Conservation (phyloP, 2,113 vertebrate species). For the Tamias sibiricus region DNA sequence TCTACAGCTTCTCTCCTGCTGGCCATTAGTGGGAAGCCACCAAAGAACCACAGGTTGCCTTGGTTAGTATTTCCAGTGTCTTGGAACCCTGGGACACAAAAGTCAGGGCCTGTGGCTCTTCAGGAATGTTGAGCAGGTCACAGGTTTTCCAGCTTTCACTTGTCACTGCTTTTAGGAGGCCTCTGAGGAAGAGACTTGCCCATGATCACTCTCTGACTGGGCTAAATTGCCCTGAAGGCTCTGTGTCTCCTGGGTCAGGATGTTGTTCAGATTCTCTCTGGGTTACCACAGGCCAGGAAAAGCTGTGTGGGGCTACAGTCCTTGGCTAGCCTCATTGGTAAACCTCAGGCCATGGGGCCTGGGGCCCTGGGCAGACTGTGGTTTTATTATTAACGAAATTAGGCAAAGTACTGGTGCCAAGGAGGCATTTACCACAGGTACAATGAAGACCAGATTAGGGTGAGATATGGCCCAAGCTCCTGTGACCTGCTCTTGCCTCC, state of each 20-base stretch:
- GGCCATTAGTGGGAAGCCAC: not conserved
- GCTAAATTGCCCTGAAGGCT: not conserved
- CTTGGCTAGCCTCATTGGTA: not conserved
- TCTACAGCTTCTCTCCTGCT: not conserved
- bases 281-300: not conserved
- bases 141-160: not conserved
- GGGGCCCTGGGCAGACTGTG: not conserved
- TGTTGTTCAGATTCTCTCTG: not conserved
- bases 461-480: not conserved
- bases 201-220: not conserved
- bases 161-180: not conserved
- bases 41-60: not conserved
- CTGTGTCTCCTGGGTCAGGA: not conserved
- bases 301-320: not conserved
- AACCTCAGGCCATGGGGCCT: not conserved
- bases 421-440: not conserved
- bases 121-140: not conserved
- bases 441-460: not conserved
- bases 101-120: not conserved
- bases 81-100: not conserved
- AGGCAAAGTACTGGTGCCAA: not conserved
- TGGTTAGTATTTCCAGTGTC: not conserved
- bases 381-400: constrained; percentile 43
- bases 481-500: not conserved
- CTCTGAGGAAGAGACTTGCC: not conserved